A percentile compares a stretch with the other conserved stretches of the same genome.
These are phyloP conservation scores for Acrobasis consociella DNA, from an alignment of 2,888 invertebrate species.

Conservation along the genomic window DNA sequence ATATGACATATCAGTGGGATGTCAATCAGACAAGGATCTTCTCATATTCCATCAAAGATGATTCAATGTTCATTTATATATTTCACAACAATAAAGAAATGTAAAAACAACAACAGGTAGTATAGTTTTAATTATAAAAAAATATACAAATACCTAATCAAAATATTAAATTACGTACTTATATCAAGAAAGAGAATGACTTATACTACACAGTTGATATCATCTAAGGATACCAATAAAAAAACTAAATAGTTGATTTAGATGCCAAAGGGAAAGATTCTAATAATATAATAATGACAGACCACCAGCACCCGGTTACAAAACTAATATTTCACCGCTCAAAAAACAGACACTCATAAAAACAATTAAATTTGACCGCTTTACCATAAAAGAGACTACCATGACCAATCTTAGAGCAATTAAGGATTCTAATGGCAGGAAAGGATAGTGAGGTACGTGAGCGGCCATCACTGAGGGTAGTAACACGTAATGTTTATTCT, in stretches of 20 bases:
- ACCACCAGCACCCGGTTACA: slow-evolving; percentile 69
- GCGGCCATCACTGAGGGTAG: slow-evolving; percentile 39
- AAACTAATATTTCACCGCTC: slow-evolving; percentile 63
- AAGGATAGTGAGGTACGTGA: slow-evolving; percentile 64
- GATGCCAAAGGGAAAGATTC: slow-evolving; percentile 59
- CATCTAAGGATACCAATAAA: not conserved
- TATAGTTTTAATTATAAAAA: too few species aligned
- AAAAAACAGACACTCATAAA: slow-evolving; percentile 78
- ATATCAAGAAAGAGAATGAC: not conserved
- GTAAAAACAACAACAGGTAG: too few species aligned
- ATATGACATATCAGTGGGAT: too few species aligned
- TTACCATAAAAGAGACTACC: slow-evolving; percentile 79
- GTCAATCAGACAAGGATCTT: too few species aligned
- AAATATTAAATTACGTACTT: too few species aligned
- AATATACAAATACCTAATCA: too few species aligned
- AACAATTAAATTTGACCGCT: slow-evolving; percentile 79
- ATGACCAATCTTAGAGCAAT: slow-evolving; percentile 75
- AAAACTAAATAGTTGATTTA: slow-evolving; percentile 48
- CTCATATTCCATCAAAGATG: too few species aligned
- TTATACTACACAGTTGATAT: not conserved
- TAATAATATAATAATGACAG: slow-evolving; percentile 57
- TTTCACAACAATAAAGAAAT: too few species aligned
- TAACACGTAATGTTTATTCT: slow-evolving; percentile 48
- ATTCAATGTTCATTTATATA: too few species aligned
- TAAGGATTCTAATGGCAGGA: slow-evolving; percentile 78